phyloP scores from a whole-genome alignment of 2,797 vertebrate genomes.

The Enteromius mattozi region DNA sequence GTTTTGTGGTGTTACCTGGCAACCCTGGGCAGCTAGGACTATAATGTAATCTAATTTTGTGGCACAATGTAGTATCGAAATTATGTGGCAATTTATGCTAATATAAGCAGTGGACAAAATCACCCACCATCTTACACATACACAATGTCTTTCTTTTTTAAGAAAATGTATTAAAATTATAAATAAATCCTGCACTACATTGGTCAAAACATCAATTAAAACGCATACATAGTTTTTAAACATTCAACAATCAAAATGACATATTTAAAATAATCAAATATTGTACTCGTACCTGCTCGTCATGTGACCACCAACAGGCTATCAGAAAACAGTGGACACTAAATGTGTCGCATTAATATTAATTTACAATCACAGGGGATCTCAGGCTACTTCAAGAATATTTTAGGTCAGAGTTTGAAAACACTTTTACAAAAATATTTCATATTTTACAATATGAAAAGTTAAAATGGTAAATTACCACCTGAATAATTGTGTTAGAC shows the following conservation, averaged over 20 bases:
- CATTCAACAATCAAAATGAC: not conserved
- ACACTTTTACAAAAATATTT: not conserved
- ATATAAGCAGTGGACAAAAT: not conserved
- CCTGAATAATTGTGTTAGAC: not conserved
- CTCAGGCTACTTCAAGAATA: not conserved
- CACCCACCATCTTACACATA: not conserved
- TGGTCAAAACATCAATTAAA: not conserved
- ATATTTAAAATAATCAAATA: not conserved
- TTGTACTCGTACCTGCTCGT: not conserved
- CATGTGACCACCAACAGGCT: not conserved
- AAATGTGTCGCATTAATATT: not conserved
- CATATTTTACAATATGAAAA: too few relatives aligned
- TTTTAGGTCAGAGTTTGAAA: not conserved
- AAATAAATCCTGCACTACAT: not conserved
- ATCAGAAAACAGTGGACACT: not conserved
- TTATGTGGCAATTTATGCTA: too few relatives aligned
- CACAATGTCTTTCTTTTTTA: too few relatives aligned
- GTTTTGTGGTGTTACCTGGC: too few relatives aligned
- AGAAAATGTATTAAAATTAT: not conserved
- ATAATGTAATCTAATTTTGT: not conserved
- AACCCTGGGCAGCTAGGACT: too few relatives aligned
- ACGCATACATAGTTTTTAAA: not conserved
- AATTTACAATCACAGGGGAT: not conserved
- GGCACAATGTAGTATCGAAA: not conserved
- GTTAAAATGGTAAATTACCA: not conserved